Percentiles rank a stretch among this genome's conserved stretches.
Evolutionary conservation across 2,797 vertebrate species (phyloP).

Genomic region (Notamacropus eugenii): DNA sequence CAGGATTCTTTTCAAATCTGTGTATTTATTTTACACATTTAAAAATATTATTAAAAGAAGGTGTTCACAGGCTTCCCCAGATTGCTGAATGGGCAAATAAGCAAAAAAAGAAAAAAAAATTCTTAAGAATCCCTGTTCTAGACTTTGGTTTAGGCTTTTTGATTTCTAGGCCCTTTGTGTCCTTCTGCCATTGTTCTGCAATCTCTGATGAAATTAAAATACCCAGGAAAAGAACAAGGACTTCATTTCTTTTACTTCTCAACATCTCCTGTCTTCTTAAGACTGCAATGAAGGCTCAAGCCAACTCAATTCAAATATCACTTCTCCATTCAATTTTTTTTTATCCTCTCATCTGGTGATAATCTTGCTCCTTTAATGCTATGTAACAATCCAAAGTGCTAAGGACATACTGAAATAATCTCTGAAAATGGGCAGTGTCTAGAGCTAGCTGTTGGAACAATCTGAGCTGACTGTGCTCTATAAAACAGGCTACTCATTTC

Average conservation of each 20-base stretch:
- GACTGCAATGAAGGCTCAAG: background rate
- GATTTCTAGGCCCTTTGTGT: background rate
- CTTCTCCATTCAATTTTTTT: too few species aligned
- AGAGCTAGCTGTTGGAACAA: too few species aligned
- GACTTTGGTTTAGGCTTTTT: background rate
- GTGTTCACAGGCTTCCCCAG: background rate
- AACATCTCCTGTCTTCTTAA: background rate
- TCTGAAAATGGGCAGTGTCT: too few species aligned
- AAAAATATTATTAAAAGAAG: background rate
- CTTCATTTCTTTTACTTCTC: constrained; percentile 15
- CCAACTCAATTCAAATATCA: background rate
- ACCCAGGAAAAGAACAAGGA: background rate
- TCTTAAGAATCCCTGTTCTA: background rate
- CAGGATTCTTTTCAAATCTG: too few species aligned
- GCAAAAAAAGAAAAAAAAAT: background rate
- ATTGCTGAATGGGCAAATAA: background rate
- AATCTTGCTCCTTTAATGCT: too few species aligned
- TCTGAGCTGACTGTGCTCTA: too few species aligned
- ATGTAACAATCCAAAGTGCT: too few species aligned
- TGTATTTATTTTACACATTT: too few species aligned
- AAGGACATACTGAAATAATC: too few species aligned
- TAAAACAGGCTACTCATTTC: too few species aligned
- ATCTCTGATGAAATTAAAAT: background rate
- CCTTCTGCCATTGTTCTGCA: background rate
- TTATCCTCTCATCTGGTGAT: too few species aligned